Evolutionary conservation across 2,888 invertebrate species (phyloP), one percentile per base, ranked within the genome.

Genomic region (Chouioia cunea): DNA sequence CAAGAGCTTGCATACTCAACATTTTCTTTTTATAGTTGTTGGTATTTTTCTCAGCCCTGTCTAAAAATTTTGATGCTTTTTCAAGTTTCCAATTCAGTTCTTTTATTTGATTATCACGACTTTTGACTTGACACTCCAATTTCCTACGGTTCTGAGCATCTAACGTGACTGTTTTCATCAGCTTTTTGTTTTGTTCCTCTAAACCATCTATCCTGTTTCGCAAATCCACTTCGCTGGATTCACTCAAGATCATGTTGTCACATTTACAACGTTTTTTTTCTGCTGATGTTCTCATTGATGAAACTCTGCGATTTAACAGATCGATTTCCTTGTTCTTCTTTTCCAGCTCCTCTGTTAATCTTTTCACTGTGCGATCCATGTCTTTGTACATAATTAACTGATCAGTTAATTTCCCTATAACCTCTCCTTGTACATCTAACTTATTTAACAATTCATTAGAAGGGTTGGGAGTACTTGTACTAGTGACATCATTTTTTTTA

Each of bases 31-130:
- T 79, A 46, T 83, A 84, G 0, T 79, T 84, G 22, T 80, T 81
- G 0, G 81, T 77, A 65, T 83, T 85, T 50, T 79, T 83, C 67
- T 82, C 83, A 10, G 83, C 80, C 43, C 83, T 76, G n/a, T 83
- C 84, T 4, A 84, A 80, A 65, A 79, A 82, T 60, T 83, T 84
- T 0, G 85, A 81, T 0, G 83, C 83, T 62, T 83, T 83, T 14
- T 80, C 80, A 14, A 85, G 73, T 65, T 85, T 85, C 83, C 83
- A 83, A 43, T 83, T 82, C 10, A 85, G 73, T 47, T 84, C 83
- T 65, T 84, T 83, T 65, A 85, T 84, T 20, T 75, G 77, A 75
- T 80, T 82, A 65, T 84, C 83, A 20, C 79, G 77, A 58, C 79
- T 81, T 27, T 78, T 81, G 2, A 85, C 74, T 27, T 81, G 80